Conservation (phyloP, 1,140 invertebrate species). For the Drosophila ogumai region DNA sequence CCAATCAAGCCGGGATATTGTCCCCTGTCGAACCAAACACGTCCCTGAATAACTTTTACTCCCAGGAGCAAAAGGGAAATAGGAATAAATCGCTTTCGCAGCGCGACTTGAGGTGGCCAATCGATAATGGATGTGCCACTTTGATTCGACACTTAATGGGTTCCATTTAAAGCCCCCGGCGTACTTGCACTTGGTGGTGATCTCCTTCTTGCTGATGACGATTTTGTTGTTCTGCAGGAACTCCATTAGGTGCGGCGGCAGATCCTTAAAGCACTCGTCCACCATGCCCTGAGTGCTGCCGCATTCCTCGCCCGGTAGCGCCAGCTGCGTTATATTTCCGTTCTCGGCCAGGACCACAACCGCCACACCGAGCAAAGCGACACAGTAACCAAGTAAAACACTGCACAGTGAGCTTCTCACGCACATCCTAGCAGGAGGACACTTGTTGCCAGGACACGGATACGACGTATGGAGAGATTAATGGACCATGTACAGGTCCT, state of each 20-base stretch:
- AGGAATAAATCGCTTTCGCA: slow-evolving; percentile 29
- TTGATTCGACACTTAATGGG: background rate
- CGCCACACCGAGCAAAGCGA: slow-evolving; percentile 21
- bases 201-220: slow-evolving; percentile 74
- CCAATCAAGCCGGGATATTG: slow-evolving; percentile 22
- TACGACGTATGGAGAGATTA: background rate
- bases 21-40: slow-evolving; percentile 9
- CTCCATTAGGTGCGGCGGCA: slow-evolving; percentile 79
- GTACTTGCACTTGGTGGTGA: slow-evolving; percentile 79
- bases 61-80: slow-evolving; percentile 12
- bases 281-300: slow-evolving; percentile 78
- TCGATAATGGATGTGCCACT: slow-evolving; percentile 44
- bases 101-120: slow-evolving; percentile 7
- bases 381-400: slow-evolving; percentile 26
- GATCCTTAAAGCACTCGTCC: slow-evolving; percentile 81
- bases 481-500: background rate
- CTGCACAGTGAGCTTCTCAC: slow-evolving; percentile 18
- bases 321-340: slow-evolving; percentile 19
- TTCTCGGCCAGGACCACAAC: slow-evolving; percentile 16
- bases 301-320: slow-evolving; percentile 46
- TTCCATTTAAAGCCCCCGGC: slow-evolving; percentile 13
- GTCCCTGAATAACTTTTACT: slow-evolving; percentile 11
- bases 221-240: slow-evolving; percentile 77
- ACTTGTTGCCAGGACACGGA: slow-evolving; percentile 62
- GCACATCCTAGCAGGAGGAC: slow-evolving; percentile 37